phyloP scores from a whole-genome alignment of 2,888 invertebrate genomes.

The Hoplodrina blanda region DNA sequence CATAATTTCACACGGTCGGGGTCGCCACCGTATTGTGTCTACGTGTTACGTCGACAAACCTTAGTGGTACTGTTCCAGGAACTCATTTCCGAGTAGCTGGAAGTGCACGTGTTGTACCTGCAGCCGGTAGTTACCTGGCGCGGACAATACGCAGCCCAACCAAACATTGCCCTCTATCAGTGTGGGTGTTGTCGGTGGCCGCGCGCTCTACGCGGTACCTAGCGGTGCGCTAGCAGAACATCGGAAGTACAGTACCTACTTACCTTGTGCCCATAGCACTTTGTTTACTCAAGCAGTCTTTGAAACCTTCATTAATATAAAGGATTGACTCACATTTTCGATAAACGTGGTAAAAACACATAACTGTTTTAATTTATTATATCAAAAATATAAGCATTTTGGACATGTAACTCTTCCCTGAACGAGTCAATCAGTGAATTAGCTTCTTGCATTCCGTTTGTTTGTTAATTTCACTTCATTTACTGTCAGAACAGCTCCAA shows the following conservation, averaged over 20 bases:
- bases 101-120: slow-evolving; percentile 33
- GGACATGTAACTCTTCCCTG: neutral
- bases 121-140: slow-evolving; percentile 36
- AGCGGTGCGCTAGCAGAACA: neutral
- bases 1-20: slow-evolving; percentile 16
- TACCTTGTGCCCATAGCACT: slow-evolving; percentile 13
- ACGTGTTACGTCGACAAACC: neutral
- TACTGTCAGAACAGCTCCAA: slow-evolving; percentile 16
- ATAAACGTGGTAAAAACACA: neutral
- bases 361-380: too few species aligned
- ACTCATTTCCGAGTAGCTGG: slow-evolving; percentile 38
- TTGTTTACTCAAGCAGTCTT: neutral
- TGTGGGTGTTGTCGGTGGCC: neutral
- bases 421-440: neutral
- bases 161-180: slow-evolving; percentile 24
- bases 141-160: slow-evolving; percentile 42
- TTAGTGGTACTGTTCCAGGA: slow-evolving; percentile 44
- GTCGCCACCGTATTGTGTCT: slow-evolving; percentile 14
- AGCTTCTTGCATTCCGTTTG: slow-evolving; percentile 4
- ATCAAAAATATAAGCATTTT: neutral
- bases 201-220: slow-evolving; percentile 15
- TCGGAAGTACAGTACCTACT: slow-evolving; percentile 10
- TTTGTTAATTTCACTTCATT: slow-evolving; percentile 36
- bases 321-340: neutral
- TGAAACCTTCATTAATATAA: slow-evolving; percentile 6